Evolutionary conservation across 2,797 vertebrate genomes (phyloP), one percentile per base, ranked within the genome.

Genomic region (Xiphophorus birchmanni): DNA sequence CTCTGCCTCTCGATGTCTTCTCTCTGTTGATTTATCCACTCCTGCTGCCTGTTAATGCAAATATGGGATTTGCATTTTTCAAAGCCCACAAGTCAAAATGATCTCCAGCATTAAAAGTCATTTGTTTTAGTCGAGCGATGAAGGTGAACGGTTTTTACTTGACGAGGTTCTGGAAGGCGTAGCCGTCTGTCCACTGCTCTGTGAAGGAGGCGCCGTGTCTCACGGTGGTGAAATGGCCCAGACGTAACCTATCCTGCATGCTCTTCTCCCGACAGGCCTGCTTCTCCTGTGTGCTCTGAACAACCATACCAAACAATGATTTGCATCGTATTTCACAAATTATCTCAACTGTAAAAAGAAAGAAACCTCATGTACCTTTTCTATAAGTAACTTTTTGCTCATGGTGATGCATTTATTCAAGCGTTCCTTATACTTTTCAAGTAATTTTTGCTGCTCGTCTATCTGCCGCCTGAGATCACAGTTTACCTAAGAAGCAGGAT

Each of bases 391-490:
- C 91, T 99, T 99, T 95, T 99, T 99, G 95, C 98, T 99, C 98
- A 99, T 99, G 82, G 97, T 98, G 95, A 99, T 99, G 91, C 98
- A 99, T 94, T 99, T 99, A 96, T 99, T 99, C 96, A 99, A 97
- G 84, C 98, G 97, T 95, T 99, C 98, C 94, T 99, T 99, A 85
- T 98, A 99, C 94, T 99, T 99, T 97, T 99, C 98, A 97, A 99
- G 97, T 96, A 99, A 95, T 95, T 99, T 99, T 95, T 99, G 98
- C 95, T 99, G 98, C 95, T 99, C 98, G 85, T 99, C 98, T 96
- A 99, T 98, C 94, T 99, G 98, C 95, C 98, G 96, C 96, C 98
- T 97, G 95, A 99, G 97, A 96, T 99, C 98, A 97, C 98, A 99
- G 95, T 99, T 99, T 94, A 98, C 97, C 98, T 99, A 84, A 35